Percentiles rank a stretch among this genome's conserved stretches.
These are phyloP conservation scores for Drosophila neonasuta DNA, from an alignment of 2,888 invertebrate genomes.

Conservation along the genomic window DNA sequence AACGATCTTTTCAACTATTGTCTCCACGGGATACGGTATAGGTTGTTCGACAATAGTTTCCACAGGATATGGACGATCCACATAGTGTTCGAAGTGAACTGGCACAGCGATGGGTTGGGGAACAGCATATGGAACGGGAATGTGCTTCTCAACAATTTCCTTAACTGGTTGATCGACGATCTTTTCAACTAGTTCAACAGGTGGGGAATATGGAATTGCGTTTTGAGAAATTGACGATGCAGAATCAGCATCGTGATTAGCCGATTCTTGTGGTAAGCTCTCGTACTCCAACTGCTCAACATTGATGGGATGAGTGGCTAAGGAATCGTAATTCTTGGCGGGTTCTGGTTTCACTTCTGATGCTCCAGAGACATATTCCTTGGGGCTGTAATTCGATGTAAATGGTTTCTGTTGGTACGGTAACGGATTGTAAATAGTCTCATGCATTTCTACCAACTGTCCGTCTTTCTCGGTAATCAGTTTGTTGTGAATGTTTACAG, in stretches of 20 bases:
- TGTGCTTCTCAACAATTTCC: conserved; percentile 83
- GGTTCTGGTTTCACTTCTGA: neutral
- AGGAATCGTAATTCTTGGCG: conserved; percentile 56
- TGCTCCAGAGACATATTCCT: conserved; percentile 27
- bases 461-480: conserved; percentile 81
- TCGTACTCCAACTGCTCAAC: conserved; percentile 65
- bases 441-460: conserved; percentile 78
- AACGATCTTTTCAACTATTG: conserved; percentile 84
- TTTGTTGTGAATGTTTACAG: conserved; percentile 83
- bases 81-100: conserved; percentile 83
- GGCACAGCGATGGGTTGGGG: conserved; percentile 84
- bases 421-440: conserved; percentile 74
- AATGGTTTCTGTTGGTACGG: conserved; percentile 52
- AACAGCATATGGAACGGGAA: conserved; percentile 82
- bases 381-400: conserved; percentile 31
- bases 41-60: conserved; percentile 83
- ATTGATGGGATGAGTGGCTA: conserved; percentile 73
- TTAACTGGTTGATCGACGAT: conserved; percentile 83
- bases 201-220: neutral
- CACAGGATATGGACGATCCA: conserved; percentile 83
- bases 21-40: conserved; percentile 82
- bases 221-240: conserved; percentile 8
- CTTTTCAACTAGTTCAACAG: conserved; percentile 65
- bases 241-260: conserved; percentile 38
- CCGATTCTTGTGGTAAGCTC: conserved; percentile 56